These are phyloP conservation scores for Plecturocebus donacophilus DNA, from an alignment of 2,113 vertebrate species.

Conservation along the genomic window DNA sequence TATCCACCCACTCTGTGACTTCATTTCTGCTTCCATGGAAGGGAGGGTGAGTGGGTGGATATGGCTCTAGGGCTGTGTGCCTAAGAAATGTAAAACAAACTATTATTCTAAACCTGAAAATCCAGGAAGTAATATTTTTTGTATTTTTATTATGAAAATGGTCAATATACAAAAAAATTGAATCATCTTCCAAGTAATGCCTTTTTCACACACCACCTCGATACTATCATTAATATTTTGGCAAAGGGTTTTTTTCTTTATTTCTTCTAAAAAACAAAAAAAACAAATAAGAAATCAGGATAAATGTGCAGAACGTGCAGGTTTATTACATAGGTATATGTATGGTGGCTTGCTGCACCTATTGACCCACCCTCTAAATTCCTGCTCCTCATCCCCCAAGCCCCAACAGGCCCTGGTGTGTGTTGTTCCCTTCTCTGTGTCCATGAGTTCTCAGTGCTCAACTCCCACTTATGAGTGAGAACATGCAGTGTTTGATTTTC, in stretches of 20 bases:
- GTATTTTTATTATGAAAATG: not conserved
- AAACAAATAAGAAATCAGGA: too few species aligned
- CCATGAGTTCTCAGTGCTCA: too few species aligned
- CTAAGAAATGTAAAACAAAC: not conserved
- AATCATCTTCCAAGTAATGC: not conserved
- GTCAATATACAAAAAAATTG: not conserved
- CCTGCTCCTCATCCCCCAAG: too few species aligned
- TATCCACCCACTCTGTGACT: constrained; percentile 50
- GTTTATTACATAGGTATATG: too few species aligned
- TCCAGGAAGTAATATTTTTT: not conserved
- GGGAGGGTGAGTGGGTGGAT: not conserved
- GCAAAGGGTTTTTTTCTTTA: not conserved
- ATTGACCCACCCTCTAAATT: too few species aligned
- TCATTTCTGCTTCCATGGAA: constrained; percentile 46
- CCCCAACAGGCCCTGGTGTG: too few species aligned
- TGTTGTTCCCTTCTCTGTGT: too few species aligned
- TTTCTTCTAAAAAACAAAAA: too few species aligned
- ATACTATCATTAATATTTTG: constrained; percentile 6
- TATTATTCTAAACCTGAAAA: not conserved
- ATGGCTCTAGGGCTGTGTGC: not conserved
- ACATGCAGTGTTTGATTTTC: too few species aligned
- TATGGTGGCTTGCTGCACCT: too few species aligned
- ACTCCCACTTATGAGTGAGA: too few species aligned
- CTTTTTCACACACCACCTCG: not conserved
- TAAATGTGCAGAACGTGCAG: too few species aligned